Base-by-base conservation (phyloP, 2,113 vertebrate species). In the Oreochromis niloticus region DNA sequence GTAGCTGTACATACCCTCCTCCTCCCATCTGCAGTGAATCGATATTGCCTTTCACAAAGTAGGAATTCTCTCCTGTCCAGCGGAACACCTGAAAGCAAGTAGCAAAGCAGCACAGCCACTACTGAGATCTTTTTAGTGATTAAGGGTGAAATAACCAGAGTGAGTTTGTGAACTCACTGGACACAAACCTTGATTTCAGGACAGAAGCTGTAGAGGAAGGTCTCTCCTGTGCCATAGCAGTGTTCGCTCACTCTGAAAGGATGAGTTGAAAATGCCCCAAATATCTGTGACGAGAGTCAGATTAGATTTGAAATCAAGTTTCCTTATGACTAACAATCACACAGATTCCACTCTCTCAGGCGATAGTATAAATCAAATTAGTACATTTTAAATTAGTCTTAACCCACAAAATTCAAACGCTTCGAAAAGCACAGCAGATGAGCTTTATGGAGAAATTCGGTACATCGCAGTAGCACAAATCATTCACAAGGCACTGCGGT, bases 41-140 rank as follows among this genome's bases (percentile, higher is more conserved):
- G 80, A 91, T 97, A 88, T 98, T 98, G 95, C 99, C 99, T 14
- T 99, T 99, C 91, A 99, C 98, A 93, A 99, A 99, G 93, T 99
- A 99, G 1, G 98, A 99, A 85, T 99, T 99, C 91, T 99, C 98
- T 68, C 99, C 99, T 59, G 97, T 98, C 99, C 99, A 99, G 86
- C 97, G 98, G 88, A 97, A 99, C 80, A 98, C 97, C 99, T 99
- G 91, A 81, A 32, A 68, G 91, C n/a, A 93, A 4, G 83, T 7
- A 34, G 27, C 4, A 75, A 78, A 82, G 17, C 2, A 32, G 63
- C 34, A 68, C 2, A 39, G 34, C 1, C 63, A 39, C 63, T 22
- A 12, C 30, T 16, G 14, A 7, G 19, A 9, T 39, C 22, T 41
- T 68, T 68, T 24, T 6, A 14, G 52, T 9, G 14, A 14, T 32